Evolutionary conservation across 1,140 invertebrate species (phyloP).

Genomic region (Parapsyche elsis): DNA sequence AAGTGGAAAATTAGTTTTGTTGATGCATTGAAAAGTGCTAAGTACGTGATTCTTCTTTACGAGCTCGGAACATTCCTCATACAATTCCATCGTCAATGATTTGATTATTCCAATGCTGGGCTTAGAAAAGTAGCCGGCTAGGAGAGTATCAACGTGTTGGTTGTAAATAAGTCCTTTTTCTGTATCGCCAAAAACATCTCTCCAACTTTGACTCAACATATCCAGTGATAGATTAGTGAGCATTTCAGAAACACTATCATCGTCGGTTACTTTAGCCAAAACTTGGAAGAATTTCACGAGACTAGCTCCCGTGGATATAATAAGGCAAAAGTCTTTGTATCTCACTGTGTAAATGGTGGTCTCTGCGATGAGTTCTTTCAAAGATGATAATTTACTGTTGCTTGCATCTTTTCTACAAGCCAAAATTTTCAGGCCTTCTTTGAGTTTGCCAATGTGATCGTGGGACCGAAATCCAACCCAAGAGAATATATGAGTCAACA

Average conservation of each 20-base stretch:
- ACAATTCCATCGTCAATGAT: constrained; percentile 66
- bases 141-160: constrained; percentile 65
- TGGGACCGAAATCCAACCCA: constrained; percentile 45
- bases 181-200: constrained; percentile 63
- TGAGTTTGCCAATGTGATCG: constrained; percentile 35
- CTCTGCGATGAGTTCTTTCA: constrained; percentile 50
- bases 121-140: constrained; percentile 64
- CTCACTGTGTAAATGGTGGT: constrained; percentile 56
- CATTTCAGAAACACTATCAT: constrained; percentile 59
- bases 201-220: constrained; percentile 69
- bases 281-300: constrained; percentile 64
- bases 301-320: constrained; percentile 64
- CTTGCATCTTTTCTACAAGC: constrained; percentile 36
- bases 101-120: constrained; percentile 66
- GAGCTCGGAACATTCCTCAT: constrained; percentile 65
- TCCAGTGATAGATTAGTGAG: constrained; percentile 63
- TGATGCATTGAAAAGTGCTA: constrained; percentile 70
- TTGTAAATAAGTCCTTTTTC: constrained; percentile 68
- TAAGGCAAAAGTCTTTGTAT: constrained; percentile 65
- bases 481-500: constrained; percentile 47
- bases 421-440: constrained; percentile 44
- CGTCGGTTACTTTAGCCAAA: constrained; percentile 60
- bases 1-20: constrained; percentile 71
- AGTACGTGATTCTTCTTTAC: constrained; percentile 68
- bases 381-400: constrained; percentile 26